Conservation (phyloP, 1,140 invertebrate species). For the Meloidogyne floridensis region DNA sequence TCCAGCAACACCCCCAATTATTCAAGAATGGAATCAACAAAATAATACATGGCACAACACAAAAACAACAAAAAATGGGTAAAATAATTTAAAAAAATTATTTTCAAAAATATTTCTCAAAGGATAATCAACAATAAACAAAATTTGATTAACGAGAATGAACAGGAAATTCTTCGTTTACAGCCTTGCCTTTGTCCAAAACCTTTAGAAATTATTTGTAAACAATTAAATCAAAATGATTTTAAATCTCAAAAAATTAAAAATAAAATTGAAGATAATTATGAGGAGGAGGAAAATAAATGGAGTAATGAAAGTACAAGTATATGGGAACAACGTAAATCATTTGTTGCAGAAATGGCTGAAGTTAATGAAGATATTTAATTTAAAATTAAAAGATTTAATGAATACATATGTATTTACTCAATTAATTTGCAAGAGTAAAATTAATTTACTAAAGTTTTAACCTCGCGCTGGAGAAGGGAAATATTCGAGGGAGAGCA, state of each 20-base stretch:
- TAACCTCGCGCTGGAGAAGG: too few species aligned
- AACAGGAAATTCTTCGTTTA: not conserved
- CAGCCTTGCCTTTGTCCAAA: slow-evolving; percentile 3
- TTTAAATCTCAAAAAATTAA: not conserved
- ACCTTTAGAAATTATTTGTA: not conserved
- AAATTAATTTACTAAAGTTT: too few species aligned
- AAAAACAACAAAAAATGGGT: not conserved
- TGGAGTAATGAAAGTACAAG: not conserved
- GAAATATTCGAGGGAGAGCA: too few species aligned
- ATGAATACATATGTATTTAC: not conserved
- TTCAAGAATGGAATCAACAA: not conserved
- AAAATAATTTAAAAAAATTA: not conserved
- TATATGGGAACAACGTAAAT: not conserved
- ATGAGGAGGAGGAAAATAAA: not conserved
- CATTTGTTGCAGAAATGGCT: not conserved
- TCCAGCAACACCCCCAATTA: slow-evolving; percentile 1
- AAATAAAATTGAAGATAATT: not conserved
- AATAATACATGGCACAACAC: not conserved
- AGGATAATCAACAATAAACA: not conserved
- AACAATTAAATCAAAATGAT: not conserved
- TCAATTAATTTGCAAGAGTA: too few species aligned
- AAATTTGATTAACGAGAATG: not conserved
- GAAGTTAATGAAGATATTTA: not conserved
- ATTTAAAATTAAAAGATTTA: not conserved
- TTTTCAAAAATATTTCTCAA: not conserved